A percentile compares a stretch with the other conserved stretches of the same genome.
phyloP scores from a whole-genome alignment of 2,888 invertebrate species.

The Dilophus febrilis region DNA sequence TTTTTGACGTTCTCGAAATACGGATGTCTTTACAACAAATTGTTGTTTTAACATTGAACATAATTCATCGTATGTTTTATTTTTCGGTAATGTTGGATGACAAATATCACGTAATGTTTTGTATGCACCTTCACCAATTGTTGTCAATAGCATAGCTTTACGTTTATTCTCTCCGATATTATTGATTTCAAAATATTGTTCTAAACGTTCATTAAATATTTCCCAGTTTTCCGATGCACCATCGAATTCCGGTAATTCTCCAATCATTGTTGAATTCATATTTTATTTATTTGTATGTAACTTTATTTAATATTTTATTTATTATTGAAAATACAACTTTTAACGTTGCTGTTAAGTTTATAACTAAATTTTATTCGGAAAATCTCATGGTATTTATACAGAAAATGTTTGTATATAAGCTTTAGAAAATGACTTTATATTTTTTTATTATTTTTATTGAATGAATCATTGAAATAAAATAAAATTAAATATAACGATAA shows the following conservation, averaged over 20 bases:
- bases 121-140: slow-evolving; percentile 11
- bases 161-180: slow-evolving; percentile 9
- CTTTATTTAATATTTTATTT: no score
- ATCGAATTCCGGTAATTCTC: slow-evolving; percentile 6
- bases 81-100: slow-evolving; percentile 12
- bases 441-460: no score
- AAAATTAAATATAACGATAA: no score
- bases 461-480: no score
- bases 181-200: slow-evolving; percentile 12
- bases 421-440: no score
- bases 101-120: slow-evolving; percentile 13
- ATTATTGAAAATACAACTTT: no score
- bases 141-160: slow-evolving; percentile 11
- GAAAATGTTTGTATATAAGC: no score
- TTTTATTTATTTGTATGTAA: no score
- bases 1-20: slow-evolving; percentile 11
- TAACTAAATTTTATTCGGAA: no score
- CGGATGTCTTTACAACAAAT: slow-evolving; percentile 9
- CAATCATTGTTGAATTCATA: slow-evolving; percentile 1
- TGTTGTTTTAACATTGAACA: slow-evolving; percentile 7
- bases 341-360: no score
- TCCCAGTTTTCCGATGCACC: slow-evolving; percentile 4
- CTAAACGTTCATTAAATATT: slow-evolving; percentile 10
- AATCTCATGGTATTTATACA: no score
- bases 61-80: slow-evolving; percentile 11